Base-by-base conservation (phyloP, 2,797 vertebrate genomes). In the Enteromius viviparus region DNA sequence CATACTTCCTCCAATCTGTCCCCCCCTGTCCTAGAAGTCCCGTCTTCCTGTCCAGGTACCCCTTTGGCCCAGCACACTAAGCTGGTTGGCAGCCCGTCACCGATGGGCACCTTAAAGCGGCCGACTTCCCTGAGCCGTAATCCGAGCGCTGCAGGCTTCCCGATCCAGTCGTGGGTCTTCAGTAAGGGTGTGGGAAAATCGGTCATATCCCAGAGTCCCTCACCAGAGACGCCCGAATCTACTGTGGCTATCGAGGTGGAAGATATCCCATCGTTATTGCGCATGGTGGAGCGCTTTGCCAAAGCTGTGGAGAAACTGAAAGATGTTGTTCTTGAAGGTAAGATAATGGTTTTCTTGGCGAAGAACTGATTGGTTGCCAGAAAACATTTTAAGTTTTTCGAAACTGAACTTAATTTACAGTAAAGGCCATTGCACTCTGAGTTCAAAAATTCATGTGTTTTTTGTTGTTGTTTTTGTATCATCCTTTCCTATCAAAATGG, bases 221-320 rank as follows among this genome's bases (percentile, higher is more conserved):
- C 93, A 0, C 91, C 94, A 0, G 93, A 94, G 0, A 26, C 87
- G 0, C 95, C 96, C 0, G 93, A 97, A 1, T 88, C 90, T 80
- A 78, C 84, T 0, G 83, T 91, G 0, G 93, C 94, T 89, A 94
- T 96, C 0, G 97, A 98, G 19, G 92, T 95, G 0, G 97, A 98
- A 84, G 97, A 98, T 92, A 99, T 99, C 90, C 94, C 97, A 0
- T 94, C 96, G 11, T 92, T 99, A 87, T 94, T 99, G 85, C 90
- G 93, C 0, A 94, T 97, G 0, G 98, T 99, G 77, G 95, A 96
- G 0, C 96, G 96, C 34, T 98, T 99, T 0, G 97, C 98, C 0
- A 97, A 99, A 4, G 96, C 96, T 0, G 95, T 99, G 87, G 97
- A 98, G 91, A 98, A 98, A 53, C 96, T 99, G 85, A 97, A 97